Evolutionary conservation across 1,140 invertebrate genomes (phyloP), one percentile per base, ranked within the genome.

Genomic region (Drosophila serrata): DNA sequence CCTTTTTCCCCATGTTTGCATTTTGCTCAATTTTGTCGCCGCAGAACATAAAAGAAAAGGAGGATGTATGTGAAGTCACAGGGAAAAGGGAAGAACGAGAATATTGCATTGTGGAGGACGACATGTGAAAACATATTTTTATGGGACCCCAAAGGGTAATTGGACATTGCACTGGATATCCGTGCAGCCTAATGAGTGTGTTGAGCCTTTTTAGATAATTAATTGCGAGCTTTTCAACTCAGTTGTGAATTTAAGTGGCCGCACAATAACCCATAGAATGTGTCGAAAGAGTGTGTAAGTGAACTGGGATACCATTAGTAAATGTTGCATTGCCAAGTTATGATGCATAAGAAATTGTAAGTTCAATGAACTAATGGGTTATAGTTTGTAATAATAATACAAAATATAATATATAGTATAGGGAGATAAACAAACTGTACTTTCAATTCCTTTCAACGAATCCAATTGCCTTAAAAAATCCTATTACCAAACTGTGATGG

Each of bases 71-170:
- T 29, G 15, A 11, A 22, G 42, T 5, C 6, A 29, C 24, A 9
- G 48, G n/a, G 51, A 29, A 72, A 58, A 46, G 39, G 33, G 35
- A 17, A 33, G 51, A 11, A 29, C 17, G 56, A 69, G 49, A 49
- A 59, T 49, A 59, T 59, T 73, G 69, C 69, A 73, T 59, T 73
- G 69, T 72, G 69, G 69, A 58, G 69, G 67, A 58, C 69, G 58
- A 57, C 51, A 78, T 78, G 74, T 77, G 76, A 72, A 79, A 78
- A 78, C 75, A 72, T 79, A 79, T 72, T 78, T 78, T 78, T 72
- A 79, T 78, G 65, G 75, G 58, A 79, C 75, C 75, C 74, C 51
- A 62, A 79, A 63, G 75, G 59, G 60, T 79, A 68, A 79, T 77
- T 76, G 59, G 60, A 58, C 70, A 67, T 43, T 61, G 55, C 46